Percentiles rank a stretch among this genome's conserved stretches.
Conservation (phyloP, 2,888 invertebrate species). For the Magallana nippona region DNA sequence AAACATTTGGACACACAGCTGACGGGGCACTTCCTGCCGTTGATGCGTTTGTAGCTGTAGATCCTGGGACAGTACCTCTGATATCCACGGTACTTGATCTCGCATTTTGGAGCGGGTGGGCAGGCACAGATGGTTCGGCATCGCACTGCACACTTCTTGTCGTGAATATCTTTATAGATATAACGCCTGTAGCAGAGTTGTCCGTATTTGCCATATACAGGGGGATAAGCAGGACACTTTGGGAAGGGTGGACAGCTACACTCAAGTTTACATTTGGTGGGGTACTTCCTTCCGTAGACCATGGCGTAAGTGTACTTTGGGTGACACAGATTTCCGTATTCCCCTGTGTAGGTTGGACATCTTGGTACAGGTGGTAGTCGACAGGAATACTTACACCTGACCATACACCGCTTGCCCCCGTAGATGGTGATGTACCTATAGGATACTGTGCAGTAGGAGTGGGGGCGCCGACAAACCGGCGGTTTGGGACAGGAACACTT, state of each 20-base stretch:
- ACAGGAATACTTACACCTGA: background rate
- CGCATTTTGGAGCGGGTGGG: background rate
- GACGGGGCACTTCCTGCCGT: conserved; percentile 2
- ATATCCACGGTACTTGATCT: background rate
- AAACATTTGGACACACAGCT: background rate
- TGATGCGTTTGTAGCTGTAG: conserved; percentile 1
- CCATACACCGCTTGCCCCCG: background rate
- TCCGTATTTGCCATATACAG: background rate
- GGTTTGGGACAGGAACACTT: conserved; percentile 4
- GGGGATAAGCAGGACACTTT: background rate
- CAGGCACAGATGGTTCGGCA: background rate
- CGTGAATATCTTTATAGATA: conserved; percentile 11
- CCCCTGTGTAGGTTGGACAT: background rate
- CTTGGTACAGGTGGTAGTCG: background rate
- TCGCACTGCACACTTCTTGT: conserved; percentile 3
- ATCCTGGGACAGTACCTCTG: background rate
- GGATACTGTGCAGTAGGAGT: background rate
- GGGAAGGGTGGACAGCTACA: conserved; percentile 14
- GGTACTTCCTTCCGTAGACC: background rate
- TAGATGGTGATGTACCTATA: background rate
- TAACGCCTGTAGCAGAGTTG: background rate
- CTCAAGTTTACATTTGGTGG: conserved; percentile 4
- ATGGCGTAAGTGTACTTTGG: background rate
- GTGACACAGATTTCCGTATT: background rate
- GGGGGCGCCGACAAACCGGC: background rate